A percentile compares a stretch with the other conserved stretches of the same genome.
Evolutionary conservation across 2,797 vertebrate species (phyloP).

Genomic region (Harpagifer antarcticus): DNA sequence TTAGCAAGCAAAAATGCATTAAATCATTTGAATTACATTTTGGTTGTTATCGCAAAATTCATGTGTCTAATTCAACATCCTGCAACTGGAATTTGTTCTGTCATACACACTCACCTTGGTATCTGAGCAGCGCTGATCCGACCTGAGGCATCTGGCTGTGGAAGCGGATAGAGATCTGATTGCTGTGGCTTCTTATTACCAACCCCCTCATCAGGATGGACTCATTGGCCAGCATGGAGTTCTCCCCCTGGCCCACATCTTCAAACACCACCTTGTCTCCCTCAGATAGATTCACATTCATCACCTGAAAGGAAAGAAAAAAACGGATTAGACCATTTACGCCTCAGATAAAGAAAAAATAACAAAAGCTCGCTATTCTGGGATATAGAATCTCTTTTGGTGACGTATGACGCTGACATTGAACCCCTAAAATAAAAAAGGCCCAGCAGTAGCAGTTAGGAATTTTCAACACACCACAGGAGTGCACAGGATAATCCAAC

Average conservation of each 20-base stretch:
- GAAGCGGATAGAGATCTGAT: conserved; percentile 90
- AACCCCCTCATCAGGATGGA: conserved; percentile 92
- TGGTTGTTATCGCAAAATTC: not conserved
- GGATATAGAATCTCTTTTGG: not conserved
- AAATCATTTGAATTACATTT: not conserved
- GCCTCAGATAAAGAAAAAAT: not conserved
- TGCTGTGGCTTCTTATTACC: conserved; percentile 93
- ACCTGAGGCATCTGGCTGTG: conserved; percentile 83
- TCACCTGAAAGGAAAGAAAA: conserved; percentile 82
- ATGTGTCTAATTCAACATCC: not conserved
- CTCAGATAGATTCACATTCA: conserved; percentile 92
- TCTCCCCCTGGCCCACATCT: conserved; percentile 85
- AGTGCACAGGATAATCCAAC: too few relatives aligned
- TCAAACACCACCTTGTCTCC: conserved; percentile 90
- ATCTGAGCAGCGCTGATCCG: conserved; percentile 88
- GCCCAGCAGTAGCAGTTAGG: too few relatives aligned
- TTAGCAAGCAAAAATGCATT: not conserved
- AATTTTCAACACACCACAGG: too few relatives aligned
- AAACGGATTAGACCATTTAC: not conserved
- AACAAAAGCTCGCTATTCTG: not conserved
- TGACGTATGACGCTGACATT: not conserved
- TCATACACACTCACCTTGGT: conserved; percentile 88
- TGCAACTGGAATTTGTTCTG: not conserved
- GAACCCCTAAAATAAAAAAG: too few relatives aligned
- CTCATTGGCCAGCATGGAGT: conserved; percentile 91